Conservation (phyloP, 2,888 invertebrate species). For the Ophioninae sp. region DNA sequence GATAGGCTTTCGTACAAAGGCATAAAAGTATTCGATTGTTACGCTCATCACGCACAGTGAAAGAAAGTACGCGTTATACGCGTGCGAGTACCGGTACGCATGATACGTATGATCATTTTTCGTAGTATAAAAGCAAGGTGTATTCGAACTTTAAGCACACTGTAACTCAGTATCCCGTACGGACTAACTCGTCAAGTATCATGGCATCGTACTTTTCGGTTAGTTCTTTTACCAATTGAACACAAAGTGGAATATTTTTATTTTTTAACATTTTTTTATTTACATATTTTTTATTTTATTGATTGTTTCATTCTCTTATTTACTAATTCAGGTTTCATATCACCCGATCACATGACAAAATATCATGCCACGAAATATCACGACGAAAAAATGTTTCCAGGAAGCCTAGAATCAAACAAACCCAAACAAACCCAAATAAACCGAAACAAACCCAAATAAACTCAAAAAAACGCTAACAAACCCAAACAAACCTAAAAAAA, state of each 20-base stretch:
- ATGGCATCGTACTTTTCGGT: slow-evolving; percentile 69
- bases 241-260: background rate
- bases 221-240: slow-evolving; percentile 27
- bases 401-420: no score
- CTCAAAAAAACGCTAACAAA: no score
- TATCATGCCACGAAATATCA: no score
- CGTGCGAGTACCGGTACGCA: slow-evolving; percentile 1
- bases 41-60: slow-evolving; percentile 65
- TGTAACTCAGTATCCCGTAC: slow-evolving; percentile 55
- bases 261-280: no score
- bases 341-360: no score
- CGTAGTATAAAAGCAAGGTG: slow-evolving; percentile 67
- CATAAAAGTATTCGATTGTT: slow-evolving; percentile 51
- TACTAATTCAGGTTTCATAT: no score
- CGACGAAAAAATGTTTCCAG: no score
- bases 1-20: slow-evolving; percentile 41
- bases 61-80: slow-evolving; percentile 68
- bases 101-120: slow-evolving; percentile 31
- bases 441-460: no score
- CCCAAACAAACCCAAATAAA: no score
- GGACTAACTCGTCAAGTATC: slow-evolving; percentile 57
- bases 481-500: no score
- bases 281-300: no score
- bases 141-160: slow-evolving; percentile 55
- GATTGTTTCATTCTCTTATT: no score